Conservation (phyloP, 2,113 vertebrate species). For the Saguinus imperator region DNA sequence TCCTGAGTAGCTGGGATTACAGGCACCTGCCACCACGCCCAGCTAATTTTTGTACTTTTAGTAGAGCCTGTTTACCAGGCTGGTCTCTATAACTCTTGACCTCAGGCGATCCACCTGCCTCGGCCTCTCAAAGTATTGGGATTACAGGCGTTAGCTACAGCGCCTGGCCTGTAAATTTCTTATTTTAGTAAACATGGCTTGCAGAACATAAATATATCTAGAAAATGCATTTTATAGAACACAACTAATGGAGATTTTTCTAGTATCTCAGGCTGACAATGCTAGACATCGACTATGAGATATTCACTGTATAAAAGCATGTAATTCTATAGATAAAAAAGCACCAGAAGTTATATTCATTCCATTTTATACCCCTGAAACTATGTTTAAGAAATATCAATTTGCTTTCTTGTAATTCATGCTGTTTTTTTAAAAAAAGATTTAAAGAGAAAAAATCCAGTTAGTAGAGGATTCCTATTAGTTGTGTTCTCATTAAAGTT, state of each 20-base stretch:
- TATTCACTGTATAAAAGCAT: neutral
- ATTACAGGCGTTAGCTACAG: too few relatives aligned
- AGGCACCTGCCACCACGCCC: too few relatives aligned
- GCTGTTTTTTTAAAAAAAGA: neutral
- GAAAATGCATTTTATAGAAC: neutral
- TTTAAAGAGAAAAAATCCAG: neutral
- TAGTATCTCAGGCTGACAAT: neutral
- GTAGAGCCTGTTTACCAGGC: too few relatives aligned
- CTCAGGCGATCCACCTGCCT: too few relatives aligned
- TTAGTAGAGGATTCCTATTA: neutral
- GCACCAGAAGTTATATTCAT: neutral
- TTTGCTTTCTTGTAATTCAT: conserved; percentile 26
- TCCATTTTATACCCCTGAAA: neutral
- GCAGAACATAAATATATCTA: conserved; percentile 3
- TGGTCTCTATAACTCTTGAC: too few relatives aligned
- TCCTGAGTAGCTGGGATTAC: too few relatives aligned
- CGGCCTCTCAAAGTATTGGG: too few relatives aligned
- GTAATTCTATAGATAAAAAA: neutral
- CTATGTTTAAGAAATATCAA: neutral
- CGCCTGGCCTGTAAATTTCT: neutral
- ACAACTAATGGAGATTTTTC: neutral
- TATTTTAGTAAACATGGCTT: conserved; percentile 38
- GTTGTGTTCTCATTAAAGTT: neutral
- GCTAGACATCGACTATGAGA: neutral
- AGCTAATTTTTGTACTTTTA: too few relatives aligned